phyloP scores from a whole-genome alignment of 2,113 vertebrate genomes.

The Nerophis lumbriciformis region DNA sequence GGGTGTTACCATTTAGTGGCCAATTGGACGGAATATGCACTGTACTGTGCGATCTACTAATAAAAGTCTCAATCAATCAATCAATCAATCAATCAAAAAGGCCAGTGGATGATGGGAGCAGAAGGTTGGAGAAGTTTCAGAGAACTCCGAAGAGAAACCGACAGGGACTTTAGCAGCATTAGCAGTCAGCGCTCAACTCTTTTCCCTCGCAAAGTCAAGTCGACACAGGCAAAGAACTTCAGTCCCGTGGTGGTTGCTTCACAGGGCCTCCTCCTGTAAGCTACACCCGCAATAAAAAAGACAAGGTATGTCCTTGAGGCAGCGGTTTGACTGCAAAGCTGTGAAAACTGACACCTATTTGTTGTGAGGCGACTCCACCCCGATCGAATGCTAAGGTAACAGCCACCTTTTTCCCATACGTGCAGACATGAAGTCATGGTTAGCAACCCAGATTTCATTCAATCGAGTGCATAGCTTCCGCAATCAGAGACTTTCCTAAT shows the following conservation, averaged over 20 bases:
- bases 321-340: slow-evolving; percentile 28
- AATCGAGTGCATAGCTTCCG: neutral
- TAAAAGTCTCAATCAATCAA: too few species aligned
- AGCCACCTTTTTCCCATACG: slow-evolving; percentile 4
- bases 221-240: slow-evolving; percentile 48
- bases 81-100: neutral
- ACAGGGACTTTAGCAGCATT: slow-evolving; percentile 35
- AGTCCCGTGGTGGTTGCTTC: slow-evolving; percentile 26
- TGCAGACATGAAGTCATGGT: slow-evolving; percentile 8
- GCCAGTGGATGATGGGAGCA: slow-evolving; percentile 22
- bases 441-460: neutral
- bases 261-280: slow-evolving; percentile 30
- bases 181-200: slow-evolving; percentile 34
- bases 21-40: too few species aligned
- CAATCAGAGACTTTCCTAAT: neutral
- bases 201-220: slow-evolving; percentile 60
- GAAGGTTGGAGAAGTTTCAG: slow-evolving; percentile 1
- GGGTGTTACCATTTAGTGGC: too few species aligned
- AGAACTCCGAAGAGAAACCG: slow-evolving; percentile 23
- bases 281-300: slow-evolving; percentile 46
- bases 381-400: neutral
- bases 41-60: too few species aligned
- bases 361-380: slow-evolving; percentile 30
- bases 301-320: slow-evolving; percentile 41
- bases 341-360: slow-evolving; percentile 47